Percentiles rank a stretch among this genome's conserved stretches.
Evolutionary conservation across 2,797 vertebrate genomes (phyloP).

Genomic region (Uromys caudimaculatus): DNA sequence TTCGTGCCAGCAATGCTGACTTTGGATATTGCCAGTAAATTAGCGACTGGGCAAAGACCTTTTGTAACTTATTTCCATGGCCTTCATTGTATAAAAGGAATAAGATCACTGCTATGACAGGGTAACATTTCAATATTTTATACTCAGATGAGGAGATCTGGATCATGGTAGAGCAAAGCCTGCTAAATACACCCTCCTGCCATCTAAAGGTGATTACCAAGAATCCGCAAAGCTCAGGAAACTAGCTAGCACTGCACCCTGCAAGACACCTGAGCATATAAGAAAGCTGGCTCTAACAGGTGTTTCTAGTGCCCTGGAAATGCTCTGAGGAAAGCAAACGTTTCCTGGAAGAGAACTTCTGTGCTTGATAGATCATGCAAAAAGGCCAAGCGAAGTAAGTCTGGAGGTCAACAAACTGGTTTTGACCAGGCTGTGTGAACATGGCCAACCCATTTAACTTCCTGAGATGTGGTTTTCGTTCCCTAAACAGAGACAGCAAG

Average conservation of each 20-base stretch:
- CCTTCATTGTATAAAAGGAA: constrained; percentile 8
- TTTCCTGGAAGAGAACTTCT: background rate
- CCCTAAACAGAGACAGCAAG: background rate
- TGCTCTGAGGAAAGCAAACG: background rate
- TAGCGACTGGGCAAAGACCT: background rate
- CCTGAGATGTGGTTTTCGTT: background rate
- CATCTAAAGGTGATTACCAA: background rate
- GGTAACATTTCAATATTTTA: background rate
- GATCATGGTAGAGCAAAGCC: background rate
- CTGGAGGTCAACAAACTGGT: background rate
- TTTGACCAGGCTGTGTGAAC: background rate
- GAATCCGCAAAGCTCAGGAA: background rate
- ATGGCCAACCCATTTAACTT: background rate
- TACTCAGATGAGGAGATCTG: background rate
- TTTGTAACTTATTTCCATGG: background rate
- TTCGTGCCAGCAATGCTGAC: constrained; percentile 16
- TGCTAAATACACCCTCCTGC: background rate
- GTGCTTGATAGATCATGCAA: background rate
- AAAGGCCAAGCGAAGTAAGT: background rate
- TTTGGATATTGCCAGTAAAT: background rate
- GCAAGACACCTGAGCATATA: background rate
- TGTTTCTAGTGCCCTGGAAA: background rate
- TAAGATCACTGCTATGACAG: background rate
- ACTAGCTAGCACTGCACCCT: background rate
- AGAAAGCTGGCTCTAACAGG: background rate